A percentile compares a stretch with the other conserved stretches of the same genome.
Conservation (phyloP, 1,140 invertebrate genomes). For the Calliopsis andreniformis region DNA sequence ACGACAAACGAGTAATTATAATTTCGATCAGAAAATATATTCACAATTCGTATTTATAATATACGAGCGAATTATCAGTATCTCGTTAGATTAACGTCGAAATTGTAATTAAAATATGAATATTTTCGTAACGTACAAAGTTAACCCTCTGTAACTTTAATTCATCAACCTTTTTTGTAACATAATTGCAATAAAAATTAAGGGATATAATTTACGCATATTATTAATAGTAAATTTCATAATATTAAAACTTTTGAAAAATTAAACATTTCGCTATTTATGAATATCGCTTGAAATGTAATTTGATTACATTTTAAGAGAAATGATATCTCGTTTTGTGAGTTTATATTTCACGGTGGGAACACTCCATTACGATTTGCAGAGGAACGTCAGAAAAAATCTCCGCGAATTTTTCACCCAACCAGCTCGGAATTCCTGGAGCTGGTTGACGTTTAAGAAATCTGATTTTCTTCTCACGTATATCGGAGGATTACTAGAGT, state of each 20-base stretch:
- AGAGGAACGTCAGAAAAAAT: conserved; percentile 39
- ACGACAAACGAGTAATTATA: conserved; percentile 36
- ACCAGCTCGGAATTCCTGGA: conserved; percentile 42
- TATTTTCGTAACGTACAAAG: not conserved
- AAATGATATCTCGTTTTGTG: not conserved
- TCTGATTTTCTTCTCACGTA: conserved; percentile 76
- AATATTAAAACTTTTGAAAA: not conserved
- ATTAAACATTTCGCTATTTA: not conserved
- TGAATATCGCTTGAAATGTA: not conserved
- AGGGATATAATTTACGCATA: no score
- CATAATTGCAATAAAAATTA: not conserved
- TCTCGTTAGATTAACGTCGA: not conserved
- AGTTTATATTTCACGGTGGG: not conserved
- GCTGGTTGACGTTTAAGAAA: conserved; percentile 72
- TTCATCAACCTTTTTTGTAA: no score
- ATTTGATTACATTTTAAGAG: not conserved
- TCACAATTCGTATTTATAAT: conserved; percentile 5
- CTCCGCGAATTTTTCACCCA: conserved; percentile 66
- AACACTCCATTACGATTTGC: conserved; percentile 19
- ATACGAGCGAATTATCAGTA: not conserved
- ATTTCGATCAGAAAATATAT: conserved; percentile 4
- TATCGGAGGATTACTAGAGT: conserved; percentile 68
- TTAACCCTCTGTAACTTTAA: no score
- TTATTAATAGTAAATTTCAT: no score
- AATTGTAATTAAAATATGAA: not conserved